Base-by-base conservation (phyloP, 2,113 vertebrate species). In the Sylvilagus bachmani region DNA sequence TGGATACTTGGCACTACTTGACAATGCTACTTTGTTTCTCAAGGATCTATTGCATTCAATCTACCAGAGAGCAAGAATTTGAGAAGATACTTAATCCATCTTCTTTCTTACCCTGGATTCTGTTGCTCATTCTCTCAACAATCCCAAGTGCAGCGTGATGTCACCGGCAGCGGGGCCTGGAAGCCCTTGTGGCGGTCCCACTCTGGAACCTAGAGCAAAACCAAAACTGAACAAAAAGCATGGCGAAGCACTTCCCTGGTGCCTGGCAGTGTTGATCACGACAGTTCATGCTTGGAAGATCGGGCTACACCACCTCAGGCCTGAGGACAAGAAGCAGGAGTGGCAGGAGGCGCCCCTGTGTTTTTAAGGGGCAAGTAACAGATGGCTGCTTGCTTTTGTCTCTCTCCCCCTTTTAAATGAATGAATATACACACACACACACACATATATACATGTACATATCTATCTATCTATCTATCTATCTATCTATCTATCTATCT, bases 1-100 rank as follows among this genome's bases (percentile, higher is more conserved):
- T 29, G 58, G 92, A 86, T 51, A 79, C 78, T 93, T 62, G 81
- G 82, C 62, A 36, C 93, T 77, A 74, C 55, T 94, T 91, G 38
- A 79, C 82, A 96, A 73, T 3, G 38, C 69, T 36, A 51, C 75
- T 93, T 85, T 94, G 75, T 71, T 95, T 96, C 81, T 91, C 69
- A 94, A 94, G 88, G 64, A 87, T 95, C 78, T 77, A 22, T 82
- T 85, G 33, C 71, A 25, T 71, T 93, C 75, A 31, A 70, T 81
- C 53, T 95, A 64, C 92, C 58, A 70, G 73, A 38, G 64, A 97
- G 85, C 49, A 82, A 93, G 31, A 53, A 62, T 88, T 82, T 85
- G 88, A 58, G 87, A 91, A 96, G 81, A 77, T 66, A 90, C 93
- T 92, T 92, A 93, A 90, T 92, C 86, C 38, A 13, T 77, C 58